Base-by-base conservation (phyloP, 2,888 invertebrate genomes). In the Mesorhabditis sp. region DNA sequence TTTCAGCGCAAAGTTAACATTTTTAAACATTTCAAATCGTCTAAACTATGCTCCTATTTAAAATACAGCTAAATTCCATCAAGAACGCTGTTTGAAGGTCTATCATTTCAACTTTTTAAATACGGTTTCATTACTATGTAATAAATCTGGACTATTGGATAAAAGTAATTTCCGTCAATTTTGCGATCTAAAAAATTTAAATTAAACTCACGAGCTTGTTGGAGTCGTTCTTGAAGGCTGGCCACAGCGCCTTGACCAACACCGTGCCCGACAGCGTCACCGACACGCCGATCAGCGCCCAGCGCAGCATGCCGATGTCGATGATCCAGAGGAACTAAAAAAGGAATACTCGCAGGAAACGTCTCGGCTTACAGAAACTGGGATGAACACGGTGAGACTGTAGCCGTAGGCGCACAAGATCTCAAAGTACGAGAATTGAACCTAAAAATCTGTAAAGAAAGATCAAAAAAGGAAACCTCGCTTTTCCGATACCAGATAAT, bases 361-460 rank as follows among this genome's bases (percentile, higher is more conserved):
- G 45, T 69, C 44, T 43, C 1, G 15, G 86, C 88, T 86, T 82
- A 89, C 90, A 4, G 95, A 92, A 6, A 94, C 92, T 4, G 96
- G 96, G 83, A 97, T 91, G 87, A 94, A 97, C 83, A 95, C 92
- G 45, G 93, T 91, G 65, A 97, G 88, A 0, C 95, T 95, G 87
- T 97, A 97, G 6, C 96, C 97, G 85, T 96, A 97, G 7, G 95
- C 89, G 86, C 95, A 95, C 85, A 96, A 90, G 7, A 96, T 89
- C 77, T 96, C 93, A 79, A 95, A 89, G 85, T 93, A 89, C 43
- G 76, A 76, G 41, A 75, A 75, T 63, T 75, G 62, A 43, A 80
- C 58, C 58, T 50, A 50, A 50, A 50, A 10, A 10, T 13, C 7
- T 50, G n/a, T 50, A n/a, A 10, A 13, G 7, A 50, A 50, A 50